These are phyloP conservation scores for Lasiurus cinereus DNA, from an alignment of 2,113 vertebrate species.

Conservation along the genomic window DNA sequence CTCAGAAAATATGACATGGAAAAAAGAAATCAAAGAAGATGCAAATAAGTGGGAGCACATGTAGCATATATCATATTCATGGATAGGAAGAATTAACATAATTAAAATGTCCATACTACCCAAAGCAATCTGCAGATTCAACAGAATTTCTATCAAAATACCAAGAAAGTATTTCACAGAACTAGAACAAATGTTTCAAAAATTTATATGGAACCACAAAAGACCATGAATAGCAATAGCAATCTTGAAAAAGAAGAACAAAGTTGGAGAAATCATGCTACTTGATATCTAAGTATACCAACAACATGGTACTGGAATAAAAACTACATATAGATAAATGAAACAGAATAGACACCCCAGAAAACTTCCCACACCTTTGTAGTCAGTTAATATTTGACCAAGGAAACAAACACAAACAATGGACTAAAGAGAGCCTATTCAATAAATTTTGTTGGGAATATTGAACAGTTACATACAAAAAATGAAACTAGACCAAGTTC, in stretches of 20 bases:
- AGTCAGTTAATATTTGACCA: background rate
- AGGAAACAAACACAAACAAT: background rate
- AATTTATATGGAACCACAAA: background rate
- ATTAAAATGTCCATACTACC: background rate
- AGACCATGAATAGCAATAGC: background rate
- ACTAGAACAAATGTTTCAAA: too few relatives aligned
- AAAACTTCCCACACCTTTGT: background rate
- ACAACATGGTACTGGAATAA: background rate
- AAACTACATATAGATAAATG: background rate
- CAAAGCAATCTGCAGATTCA: background rate
- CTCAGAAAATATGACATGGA: background rate
- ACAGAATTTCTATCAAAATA: background rate
- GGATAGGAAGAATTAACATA: background rate
- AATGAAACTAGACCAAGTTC: background rate
- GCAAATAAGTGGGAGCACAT: background rate
- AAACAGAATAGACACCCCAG: background rate
- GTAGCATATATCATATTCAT: background rate
- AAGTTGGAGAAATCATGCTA: background rate
- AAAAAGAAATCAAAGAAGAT: background rate
- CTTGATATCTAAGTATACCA: background rate
- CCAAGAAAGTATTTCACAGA: background rate
- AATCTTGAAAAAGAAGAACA: background rate
- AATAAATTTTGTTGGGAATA: background rate
- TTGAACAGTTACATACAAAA: background rate
- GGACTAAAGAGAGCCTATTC: background rate